Percentiles rank a stretch among this genome's conserved stretches.
Conservation (phyloP, 2,113 vertebrate genomes). For the Oriolus oriolus region DNA sequence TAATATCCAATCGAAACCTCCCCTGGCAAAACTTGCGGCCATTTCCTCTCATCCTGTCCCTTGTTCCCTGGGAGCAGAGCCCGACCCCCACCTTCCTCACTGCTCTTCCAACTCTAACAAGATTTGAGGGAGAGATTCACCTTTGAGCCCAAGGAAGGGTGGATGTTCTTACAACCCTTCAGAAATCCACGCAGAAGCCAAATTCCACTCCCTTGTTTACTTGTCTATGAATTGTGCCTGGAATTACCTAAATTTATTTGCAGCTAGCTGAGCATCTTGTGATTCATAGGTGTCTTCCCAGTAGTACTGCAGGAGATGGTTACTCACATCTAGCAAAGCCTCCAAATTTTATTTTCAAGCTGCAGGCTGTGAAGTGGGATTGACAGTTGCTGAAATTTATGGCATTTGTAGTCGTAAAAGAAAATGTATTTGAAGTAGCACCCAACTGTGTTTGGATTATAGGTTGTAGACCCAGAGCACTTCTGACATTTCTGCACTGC, state of each 20-base stretch:
- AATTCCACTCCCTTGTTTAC: background rate
- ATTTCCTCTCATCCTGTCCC: background rate
- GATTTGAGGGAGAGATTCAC: background rate
- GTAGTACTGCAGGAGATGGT: background rate
- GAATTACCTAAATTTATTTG: constrained; percentile 15
- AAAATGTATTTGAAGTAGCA: background rate
- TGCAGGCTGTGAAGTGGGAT: constrained; percentile 23
- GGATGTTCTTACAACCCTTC: background rate
- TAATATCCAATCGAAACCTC: background rate
- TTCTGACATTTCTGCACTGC: background rate
- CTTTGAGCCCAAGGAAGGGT: background rate
- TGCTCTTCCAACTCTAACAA: background rate
- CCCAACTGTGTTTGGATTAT: background rate
- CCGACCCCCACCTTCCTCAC: rapidly evolving
- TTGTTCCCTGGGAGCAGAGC: background rate
- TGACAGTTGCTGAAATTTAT: constrained; percentile 30
- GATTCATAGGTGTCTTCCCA: constrained; percentile 35
- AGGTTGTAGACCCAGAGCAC: background rate
- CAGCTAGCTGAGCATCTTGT: background rate
- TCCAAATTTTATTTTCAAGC: constrained; percentile 29
- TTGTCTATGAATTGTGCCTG: background rate
- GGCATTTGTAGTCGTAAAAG: background rate
- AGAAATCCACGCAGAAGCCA: background rate
- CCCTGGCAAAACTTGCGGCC: background rate
- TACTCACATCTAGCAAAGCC: constrained; percentile 35